phyloP scores from a whole-genome alignment of 2,797 vertebrate genomes.

The Poeciliopsis infans region DNA sequence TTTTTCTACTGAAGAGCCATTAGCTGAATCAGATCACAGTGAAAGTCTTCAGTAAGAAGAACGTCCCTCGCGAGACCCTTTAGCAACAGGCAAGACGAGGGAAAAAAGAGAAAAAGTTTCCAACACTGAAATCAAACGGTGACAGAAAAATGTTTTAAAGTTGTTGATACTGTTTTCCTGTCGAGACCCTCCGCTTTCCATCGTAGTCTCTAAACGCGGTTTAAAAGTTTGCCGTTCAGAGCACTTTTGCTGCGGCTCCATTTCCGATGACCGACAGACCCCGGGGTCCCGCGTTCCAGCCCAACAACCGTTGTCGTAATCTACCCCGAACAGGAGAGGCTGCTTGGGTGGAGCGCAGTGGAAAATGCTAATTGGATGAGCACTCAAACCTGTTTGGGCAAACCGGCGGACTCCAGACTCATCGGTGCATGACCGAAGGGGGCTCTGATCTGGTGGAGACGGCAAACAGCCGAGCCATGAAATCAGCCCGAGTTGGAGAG shows the following conservation, averaged over 20 bases:
- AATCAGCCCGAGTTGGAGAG: conserved; percentile 72
- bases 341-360: conserved; percentile 33
- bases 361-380: conserved; percentile 69
- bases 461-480: conserved; percentile 68
- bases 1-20: conserved; percentile 32
- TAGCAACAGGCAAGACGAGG: conserved; percentile 10
- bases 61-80: conserved; percentile 27
- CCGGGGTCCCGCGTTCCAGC: conserved; percentile 37
- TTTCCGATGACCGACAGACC: conserved; percentile 37
- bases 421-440: conserved; percentile 70
- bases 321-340: conserved; percentile 65
- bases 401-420: conserved; percentile 53
- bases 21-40: conserved; percentile 39
- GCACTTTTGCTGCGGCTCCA: conserved; percentile 16
- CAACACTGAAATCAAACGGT: conserved; percentile 21
- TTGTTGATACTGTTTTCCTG: conserved; percentile 22
- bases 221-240: conserved; percentile 23
- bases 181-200: conserved; percentile 17
- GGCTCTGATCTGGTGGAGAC: conserved; percentile 64
- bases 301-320: conserved; percentile 55
- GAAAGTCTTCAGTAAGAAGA: conserved; percentile 18
- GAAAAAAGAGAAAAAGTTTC: not conserved
- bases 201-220: conserved; percentile 32
- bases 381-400: conserved; percentile 58
- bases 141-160: not conserved